Conservation (phyloP, 2,888 invertebrate species). For the Neoaliturus tenellus region DNA sequence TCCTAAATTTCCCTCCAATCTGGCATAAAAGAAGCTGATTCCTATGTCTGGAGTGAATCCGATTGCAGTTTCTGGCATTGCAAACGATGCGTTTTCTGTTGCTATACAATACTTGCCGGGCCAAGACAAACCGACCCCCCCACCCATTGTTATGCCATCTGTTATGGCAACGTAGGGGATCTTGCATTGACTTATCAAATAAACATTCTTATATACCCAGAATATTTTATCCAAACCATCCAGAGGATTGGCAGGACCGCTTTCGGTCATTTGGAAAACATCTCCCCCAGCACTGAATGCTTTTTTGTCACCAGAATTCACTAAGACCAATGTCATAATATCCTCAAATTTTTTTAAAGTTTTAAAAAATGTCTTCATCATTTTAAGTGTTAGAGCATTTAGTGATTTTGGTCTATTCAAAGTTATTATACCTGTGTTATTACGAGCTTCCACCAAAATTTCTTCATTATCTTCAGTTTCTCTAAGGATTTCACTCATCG, state of each 20-base stretch:
- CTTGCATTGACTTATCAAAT: constrained; percentile 90
- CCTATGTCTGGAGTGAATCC: constrained; percentile 99
- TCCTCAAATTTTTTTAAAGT: constrained; percentile 87
- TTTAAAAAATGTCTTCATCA: constrained; percentile 85
- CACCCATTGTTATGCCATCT: constrained; percentile 98
- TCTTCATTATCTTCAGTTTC: no score
- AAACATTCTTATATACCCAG: constrained; percentile 83
- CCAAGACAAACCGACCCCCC: constrained; percentile 96
- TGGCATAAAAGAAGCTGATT: constrained; percentile 92
- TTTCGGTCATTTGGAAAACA: constrained; percentile 82
- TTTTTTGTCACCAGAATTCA: constrained; percentile 91
- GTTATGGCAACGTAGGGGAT: constrained; percentile 96
- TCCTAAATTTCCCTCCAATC: constrained; percentile 90
- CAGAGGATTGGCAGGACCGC: constrained; percentile 72
- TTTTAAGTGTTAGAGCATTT: constrained; percentile 85
- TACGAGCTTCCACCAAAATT: constrained; percentile 70
- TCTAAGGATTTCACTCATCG: no score
- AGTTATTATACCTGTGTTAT: constrained; percentile 79
- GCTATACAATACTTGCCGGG: constrained; percentile 91
- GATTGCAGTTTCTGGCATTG: constrained; percentile 99
- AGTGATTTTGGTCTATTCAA: constrained; percentile 86
- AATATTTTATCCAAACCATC: constrained; percentile 83
- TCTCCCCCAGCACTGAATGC: constrained; percentile 99
- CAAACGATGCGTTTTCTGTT: constrained; percentile 95
- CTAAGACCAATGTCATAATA: constrained; percentile 77